phyloP scores from a whole-genome alignment of 2,113 vertebrate genomes.

The Centropristis striata region DNA sequence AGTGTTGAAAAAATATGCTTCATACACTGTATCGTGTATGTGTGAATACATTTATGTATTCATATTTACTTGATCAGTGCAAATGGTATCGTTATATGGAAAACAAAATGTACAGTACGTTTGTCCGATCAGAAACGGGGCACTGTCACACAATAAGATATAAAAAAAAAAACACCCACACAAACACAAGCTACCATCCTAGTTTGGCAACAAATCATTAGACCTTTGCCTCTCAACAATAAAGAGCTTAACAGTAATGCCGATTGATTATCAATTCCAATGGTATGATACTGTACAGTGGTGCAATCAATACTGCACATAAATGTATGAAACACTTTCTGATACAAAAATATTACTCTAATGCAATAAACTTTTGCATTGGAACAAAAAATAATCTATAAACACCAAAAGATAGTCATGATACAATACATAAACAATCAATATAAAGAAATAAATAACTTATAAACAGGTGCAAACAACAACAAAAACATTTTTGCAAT shows the following conservation, averaged over 20 bases:
- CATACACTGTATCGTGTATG: conserved; percentile 63
- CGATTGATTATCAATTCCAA: conserved; percentile 74
- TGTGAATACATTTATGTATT: conserved; percentile 71
- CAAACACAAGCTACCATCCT: conserved; percentile 59
- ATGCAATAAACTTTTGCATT: conserved; percentile 87
- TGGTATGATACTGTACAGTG: conserved; percentile 87
- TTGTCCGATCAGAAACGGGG: conserved; percentile 54
- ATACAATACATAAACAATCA: conserved; percentile 82
- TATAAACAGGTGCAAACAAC: conserved; percentile 69
- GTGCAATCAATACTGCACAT: conserved; percentile 95
- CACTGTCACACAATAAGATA: conserved; percentile 69
- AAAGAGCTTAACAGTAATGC: conserved; percentile 66
- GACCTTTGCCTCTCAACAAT: conserved; percentile 54
- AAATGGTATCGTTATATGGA: conserved; percentile 63
- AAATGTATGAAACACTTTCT: conserved; percentile 94
- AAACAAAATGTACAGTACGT: conserved; percentile 68
- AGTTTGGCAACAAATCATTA: conserved; percentile 81
- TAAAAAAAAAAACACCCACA: conserved; percentile 49
- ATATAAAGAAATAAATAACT: conserved; percentile 77
- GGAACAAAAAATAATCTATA: conserved; percentile 88
- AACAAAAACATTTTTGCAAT: conserved; percentile 59
- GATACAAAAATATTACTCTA: conserved; percentile 99
- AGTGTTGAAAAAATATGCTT: conserved; percentile 72
- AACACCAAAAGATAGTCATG: conserved; percentile 83
- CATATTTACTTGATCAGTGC: conserved; percentile 74